Percentiles rank a stretch among this genome's conserved stretches.
phyloP scores from a whole-genome alignment of 2,113 vertebrate genomes.

The Anseranas semipalmata region DNA sequence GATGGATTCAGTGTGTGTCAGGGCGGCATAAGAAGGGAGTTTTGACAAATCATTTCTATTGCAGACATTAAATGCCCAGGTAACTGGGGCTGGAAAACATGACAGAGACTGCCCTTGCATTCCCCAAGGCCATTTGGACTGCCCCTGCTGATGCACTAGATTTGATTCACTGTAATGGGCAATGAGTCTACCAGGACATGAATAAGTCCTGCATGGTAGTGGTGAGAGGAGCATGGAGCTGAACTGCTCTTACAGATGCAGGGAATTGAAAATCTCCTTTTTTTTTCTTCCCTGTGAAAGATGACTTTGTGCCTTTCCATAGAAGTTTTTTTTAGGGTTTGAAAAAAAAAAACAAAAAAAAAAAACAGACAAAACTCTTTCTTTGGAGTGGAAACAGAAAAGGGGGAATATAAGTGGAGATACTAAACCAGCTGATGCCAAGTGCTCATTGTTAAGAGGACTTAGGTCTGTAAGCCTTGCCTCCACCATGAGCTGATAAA shows the following conservation, averaged over 20 bases:
- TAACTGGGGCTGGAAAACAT: not conserved
- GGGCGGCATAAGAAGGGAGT: not conserved
- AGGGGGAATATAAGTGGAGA: not conserved
- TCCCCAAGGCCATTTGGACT: not conserved
- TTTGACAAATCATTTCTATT: not conserved
- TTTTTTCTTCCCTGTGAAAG: no score
- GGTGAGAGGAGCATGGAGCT: not conserved
- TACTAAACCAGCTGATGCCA: not conserved
- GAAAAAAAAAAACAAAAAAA: not conserved
- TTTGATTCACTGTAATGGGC: not conserved
- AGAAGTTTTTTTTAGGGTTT: no score
- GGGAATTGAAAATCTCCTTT: not conserved
- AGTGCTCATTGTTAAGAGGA: not conserved
- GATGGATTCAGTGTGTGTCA: not conserved
- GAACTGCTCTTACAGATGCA: not conserved
- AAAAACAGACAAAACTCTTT: no score
- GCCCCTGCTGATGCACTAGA: not conserved
- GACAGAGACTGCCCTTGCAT: no score
- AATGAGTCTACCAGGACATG: not conserved
- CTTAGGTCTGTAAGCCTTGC: fast-evolving
- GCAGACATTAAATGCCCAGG: no score
- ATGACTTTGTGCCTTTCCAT: no score
- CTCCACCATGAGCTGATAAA: not conserved
- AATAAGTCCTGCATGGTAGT: no score
- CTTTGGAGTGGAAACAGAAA: no score